These are phyloP conservation scores for Brachymystax lenok DNA, from an alignment of 2,797 vertebrate species.

Conservation along the genomic window DNA sequence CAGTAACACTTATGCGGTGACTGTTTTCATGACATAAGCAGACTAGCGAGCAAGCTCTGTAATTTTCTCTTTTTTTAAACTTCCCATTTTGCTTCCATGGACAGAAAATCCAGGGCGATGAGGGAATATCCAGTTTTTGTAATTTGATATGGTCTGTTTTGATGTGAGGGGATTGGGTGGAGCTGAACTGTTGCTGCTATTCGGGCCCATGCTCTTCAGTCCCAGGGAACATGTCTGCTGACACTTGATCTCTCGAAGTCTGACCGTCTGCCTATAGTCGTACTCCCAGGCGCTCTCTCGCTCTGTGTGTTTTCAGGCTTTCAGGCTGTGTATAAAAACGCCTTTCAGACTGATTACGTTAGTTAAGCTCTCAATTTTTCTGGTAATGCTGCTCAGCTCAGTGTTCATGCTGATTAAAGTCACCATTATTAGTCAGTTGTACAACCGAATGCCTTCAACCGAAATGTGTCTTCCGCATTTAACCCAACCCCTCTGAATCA, in stretches of 20 bases:
- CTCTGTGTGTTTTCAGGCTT: not conserved
- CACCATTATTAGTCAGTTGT: no score
- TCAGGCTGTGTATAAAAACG: conserved; percentile 25
- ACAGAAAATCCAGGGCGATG: conserved; percentile 58
- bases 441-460: no score
- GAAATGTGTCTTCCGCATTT: no score
- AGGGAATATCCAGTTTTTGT: conserved; percentile 56
- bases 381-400: conserved; percentile 42
- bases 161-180: conserved; percentile 8
- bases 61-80: conserved; percentile 66
- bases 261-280: conserved; percentile 8
- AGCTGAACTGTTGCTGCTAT: not conserved
- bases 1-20: not conserved
- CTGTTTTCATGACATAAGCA: conserved; percentile 44
- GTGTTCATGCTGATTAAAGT: conserved; percentile 45
- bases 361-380: conserved; percentile 37
- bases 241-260: not conserved
- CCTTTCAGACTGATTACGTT: conserved; percentile 51
- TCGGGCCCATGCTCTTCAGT: not conserved
- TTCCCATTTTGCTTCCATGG: conserved; percentile 59
- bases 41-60: conserved; percentile 64
- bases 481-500: no score
- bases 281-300: conserved; percentile 10
- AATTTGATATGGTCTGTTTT: conserved; percentile 21
- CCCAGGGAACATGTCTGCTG: conserved; percentile 13